phyloP scores from a whole-genome alignment of 2,113 vertebrate species.

The Ailuropoda melanoleuca region DNA sequence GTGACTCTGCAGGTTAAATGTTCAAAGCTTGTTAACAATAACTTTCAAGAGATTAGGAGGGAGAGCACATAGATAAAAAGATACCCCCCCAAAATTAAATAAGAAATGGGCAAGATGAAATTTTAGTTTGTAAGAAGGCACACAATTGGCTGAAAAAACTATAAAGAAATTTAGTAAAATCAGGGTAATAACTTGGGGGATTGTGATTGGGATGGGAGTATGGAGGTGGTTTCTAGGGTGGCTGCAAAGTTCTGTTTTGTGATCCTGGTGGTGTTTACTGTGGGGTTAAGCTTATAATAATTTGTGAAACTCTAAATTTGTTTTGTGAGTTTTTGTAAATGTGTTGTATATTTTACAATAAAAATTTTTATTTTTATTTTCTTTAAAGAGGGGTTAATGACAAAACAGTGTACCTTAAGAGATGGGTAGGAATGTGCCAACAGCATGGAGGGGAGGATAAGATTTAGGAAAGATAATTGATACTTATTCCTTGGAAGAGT shows the following conservation, averaged over 20 bases:
- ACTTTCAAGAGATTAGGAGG: not conserved
- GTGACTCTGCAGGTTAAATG: not conserved
- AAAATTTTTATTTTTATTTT: not conserved
- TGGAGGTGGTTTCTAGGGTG: not conserved
- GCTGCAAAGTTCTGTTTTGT: not conserved
- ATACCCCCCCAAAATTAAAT: not conserved
- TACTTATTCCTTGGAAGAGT: not conserved
- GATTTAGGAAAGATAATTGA: not conserved
- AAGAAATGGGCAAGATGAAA: not conserved
- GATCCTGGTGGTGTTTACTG: not conserved
- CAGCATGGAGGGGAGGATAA: not conserved
- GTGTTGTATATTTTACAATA: not conserved
- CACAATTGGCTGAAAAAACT: not conserved
- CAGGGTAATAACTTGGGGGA: not conserved
- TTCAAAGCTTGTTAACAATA: not conserved
- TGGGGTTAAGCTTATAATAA: not conserved
- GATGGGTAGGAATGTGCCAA: not conserved
- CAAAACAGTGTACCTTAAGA: not conserved
- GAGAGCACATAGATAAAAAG: not conserved
- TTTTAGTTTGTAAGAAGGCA: not conserved
- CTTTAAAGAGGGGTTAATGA: not conserved
- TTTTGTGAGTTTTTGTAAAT: not conserved
- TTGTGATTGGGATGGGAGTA: not conserved
- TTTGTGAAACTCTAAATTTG: not conserved
- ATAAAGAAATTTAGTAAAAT: not conserved